Conservation (phyloP, 2,113 vertebrate species). For the Pongo abelii region DNA sequence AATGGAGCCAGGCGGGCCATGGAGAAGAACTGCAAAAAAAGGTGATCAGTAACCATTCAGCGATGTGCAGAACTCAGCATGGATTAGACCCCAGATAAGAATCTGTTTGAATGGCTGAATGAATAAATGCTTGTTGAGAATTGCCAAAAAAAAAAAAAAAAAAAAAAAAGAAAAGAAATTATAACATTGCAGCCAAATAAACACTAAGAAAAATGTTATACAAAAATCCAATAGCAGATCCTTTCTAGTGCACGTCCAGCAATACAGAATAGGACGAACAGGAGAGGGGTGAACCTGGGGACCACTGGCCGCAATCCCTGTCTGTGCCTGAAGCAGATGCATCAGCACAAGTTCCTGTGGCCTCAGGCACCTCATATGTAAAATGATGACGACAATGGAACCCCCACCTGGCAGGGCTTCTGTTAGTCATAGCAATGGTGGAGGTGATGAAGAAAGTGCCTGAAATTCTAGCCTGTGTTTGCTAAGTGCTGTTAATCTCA, state of each 20-base stretch:
- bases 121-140: no score
- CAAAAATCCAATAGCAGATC: fast-evolving
- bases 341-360: fast-evolving
- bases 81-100: no score
- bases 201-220: background rate
- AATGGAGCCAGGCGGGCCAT: no score
- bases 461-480: background rate
- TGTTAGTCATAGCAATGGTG: fast-evolving
- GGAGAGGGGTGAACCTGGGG: fast-evolving
- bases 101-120: no score
- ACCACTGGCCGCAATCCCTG: fast-evolving
- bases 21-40: no score
- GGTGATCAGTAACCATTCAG: no score
- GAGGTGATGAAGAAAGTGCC: fast-evolving
- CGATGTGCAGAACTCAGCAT: no score
- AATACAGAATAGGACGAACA: fast-evolving
- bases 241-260: background rate
- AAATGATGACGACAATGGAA: fast-evolving
- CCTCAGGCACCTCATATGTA: no score
- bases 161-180: background rate
- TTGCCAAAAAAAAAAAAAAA: fast-evolving
- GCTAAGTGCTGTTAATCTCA: fast-evolving
- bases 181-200: background rate
- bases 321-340: fast-evolving
- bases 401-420: fast-evolving